Percentiles rank a stretch among this genome's conserved stretches.
Conservation (phyloP, 2,797 vertebrate genomes). For the Remorina albescens region DNA sequence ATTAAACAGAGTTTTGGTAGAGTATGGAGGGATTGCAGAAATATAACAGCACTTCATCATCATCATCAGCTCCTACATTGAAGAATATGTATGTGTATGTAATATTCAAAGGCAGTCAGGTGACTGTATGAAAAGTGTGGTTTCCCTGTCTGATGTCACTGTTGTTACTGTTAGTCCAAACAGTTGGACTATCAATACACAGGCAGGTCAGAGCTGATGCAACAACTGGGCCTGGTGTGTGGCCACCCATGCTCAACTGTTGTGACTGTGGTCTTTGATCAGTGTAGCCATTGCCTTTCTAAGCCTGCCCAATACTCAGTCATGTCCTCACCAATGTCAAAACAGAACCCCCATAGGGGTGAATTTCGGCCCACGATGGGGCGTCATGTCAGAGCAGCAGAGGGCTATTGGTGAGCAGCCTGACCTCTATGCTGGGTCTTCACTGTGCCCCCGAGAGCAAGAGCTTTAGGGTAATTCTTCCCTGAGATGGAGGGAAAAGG, state of each 20-base stretch:
- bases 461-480: conserved; percentile 65
- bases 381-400: conserved; percentile 76
- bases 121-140: not conserved
- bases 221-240: conserved; percentile 20
- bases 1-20: not conserved
- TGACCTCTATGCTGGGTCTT: conserved; percentile 84
- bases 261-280: conserved; percentile 54
- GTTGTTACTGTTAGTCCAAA: not conserved
- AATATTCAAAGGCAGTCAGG: not conserved
- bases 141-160: not conserved
- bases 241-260: conserved; percentile 66
- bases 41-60: not conserved
- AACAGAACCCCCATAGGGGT: conserved; percentile 64
- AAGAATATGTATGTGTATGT: not conserved
- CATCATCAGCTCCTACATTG: not conserved
- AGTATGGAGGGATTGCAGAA: not conserved
- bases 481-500: conserved; percentile 75
- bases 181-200: not conserved
- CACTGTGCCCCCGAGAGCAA: conserved; percentile 70
- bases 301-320: conserved; percentile 54
- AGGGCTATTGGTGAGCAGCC: conserved; percentile 74
- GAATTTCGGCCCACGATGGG: conserved; percentile 77
- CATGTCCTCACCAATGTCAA: conserved; percentile 67
- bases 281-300: conserved; percentile 50
- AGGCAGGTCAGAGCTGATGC: not conserved